A percentile compares a stretch with the other conserved stretches of the same genome.
Evolutionary conservation across 1,140 invertebrate species (phyloP).

Genomic region (Neuroterus valhalla): DNA sequence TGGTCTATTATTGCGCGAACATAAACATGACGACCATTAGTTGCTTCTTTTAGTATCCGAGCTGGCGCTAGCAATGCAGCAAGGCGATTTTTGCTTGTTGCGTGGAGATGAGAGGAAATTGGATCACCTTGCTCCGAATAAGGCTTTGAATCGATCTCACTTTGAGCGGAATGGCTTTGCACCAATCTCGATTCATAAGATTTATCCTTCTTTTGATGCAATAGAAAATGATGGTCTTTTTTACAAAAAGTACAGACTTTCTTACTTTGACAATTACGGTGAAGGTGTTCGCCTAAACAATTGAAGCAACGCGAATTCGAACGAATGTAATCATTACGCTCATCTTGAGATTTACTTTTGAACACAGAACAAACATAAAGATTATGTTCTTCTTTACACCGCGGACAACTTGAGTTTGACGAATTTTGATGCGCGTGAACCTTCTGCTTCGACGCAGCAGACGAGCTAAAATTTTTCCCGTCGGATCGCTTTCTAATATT

Average conservation of each 20-base stretch:
- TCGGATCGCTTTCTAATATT: not conserved
- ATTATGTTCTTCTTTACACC: slow-evolving; percentile 11
- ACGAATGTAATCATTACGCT: not conserved
- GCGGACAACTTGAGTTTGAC: not conserved
- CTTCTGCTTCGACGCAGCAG: not conserved
- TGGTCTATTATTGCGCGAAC: not conserved
- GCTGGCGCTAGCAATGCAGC: not conserved
- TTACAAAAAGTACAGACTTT: not conserved
- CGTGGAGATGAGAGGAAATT: not conserved
- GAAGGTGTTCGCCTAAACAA: slow-evolving; percentile 11
- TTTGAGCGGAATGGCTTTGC: no score
- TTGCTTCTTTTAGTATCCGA: not conserved
- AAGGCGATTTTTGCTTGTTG: no score
- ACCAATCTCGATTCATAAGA: no score
- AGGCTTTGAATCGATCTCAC: not conserved
- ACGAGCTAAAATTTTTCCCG: not conserved
- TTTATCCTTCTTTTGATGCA: not conserved
- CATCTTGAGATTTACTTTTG: not conserved
- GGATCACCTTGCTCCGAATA: not conserved
- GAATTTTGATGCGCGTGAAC: not conserved
- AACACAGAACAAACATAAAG: not conserved
- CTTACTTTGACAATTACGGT: not conserved
- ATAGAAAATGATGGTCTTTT: not conserved
- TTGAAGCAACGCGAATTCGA: slow-evolving; percentile 16
- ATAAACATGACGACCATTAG: no score